phyloP scores from a whole-genome alignment of 2,888 invertebrate species.

The Morpho deidamia region DNA sequence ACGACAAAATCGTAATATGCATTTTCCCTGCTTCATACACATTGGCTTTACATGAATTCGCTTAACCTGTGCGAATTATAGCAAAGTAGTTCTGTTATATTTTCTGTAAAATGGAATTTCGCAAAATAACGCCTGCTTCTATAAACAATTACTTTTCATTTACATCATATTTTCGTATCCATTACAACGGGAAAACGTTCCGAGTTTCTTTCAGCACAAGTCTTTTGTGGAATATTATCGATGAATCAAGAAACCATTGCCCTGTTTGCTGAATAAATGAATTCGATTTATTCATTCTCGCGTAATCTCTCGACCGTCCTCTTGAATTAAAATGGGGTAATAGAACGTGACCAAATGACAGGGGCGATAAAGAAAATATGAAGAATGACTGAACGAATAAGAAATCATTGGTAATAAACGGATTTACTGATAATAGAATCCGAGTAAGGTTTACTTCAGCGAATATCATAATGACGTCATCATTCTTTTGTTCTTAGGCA shows the following conservation, averaged over 20 bases:
- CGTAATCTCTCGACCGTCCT: constrained; percentile 8
- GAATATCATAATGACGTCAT: too few species aligned
- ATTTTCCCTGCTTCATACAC: too few species aligned
- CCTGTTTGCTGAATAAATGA: constrained; percentile 18
- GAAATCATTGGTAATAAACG: background rate
- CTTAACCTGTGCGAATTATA: too few species aligned
- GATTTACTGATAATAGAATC: background rate
- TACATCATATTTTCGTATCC: constrained; percentile 7
- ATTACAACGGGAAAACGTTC: constrained; percentile 6
- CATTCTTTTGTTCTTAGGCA: too few species aligned
- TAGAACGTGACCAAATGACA: constrained; percentile 14
- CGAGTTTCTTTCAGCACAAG: constrained; percentile 14
- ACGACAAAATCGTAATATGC: too few species aligned
- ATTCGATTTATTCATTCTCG: constrained; percentile 12
- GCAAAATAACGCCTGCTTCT: too few species aligned
- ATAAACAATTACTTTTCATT: too few species aligned
- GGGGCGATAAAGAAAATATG: constrained; percentile 12
- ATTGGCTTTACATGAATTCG: too few species aligned
- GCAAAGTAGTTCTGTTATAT: too few species aligned
- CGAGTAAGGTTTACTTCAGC: background rate
- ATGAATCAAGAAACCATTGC: constrained; percentile 11
- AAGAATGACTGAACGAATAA: constrained; percentile 9
- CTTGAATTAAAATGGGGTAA: constrained; percentile 6
- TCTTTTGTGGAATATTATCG: constrained; percentile 20
- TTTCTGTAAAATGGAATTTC: too few species aligned